Base-by-base conservation (phyloP, 1,140 invertebrate species). In the Pachypsylla venusta region DNA sequence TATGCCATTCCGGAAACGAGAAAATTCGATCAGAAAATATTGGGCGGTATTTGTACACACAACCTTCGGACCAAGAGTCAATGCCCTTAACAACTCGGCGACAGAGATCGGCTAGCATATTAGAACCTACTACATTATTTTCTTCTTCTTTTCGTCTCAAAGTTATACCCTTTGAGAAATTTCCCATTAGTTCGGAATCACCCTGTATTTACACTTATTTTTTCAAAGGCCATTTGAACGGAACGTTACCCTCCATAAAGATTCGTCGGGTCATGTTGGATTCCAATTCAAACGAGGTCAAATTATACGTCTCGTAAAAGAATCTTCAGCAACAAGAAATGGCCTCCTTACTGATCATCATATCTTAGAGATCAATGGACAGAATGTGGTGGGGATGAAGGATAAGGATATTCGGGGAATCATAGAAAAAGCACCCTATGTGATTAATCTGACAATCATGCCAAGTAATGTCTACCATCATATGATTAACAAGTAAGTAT, bases 311-410 rank as follows among this genome's bases (percentile, higher is more conserved):
- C 72, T 96, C 24, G 85, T 94, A 0, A 91, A 93, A 70, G 89
- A 95, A 69, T 93, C 89, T 1, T 93, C 89, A 4, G 91, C 93
- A 53, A 88, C 90, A n/a, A 76, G 89, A 56, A 96, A 96, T 74
- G 93, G 91, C 10, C 71, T 96, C 1, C 73, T 95, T 16, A 94
- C 84, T 48, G 87, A 93, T 59, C 92, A 95, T 72, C 82, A 93
- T 66, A 70, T 96, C 57, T 74, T 95, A 30, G 92, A 96, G 78
- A 76, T 67, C 19, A 64, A 61, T 54, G 79, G 81, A 2, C 82
- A 93, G 73, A 94, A 94, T 76, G 88, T 94, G 22, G 82, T 95
- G 58, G 91, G 90, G 2, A 67, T 95, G 65, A 93, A 92, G 73
- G 91, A 94, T 70, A 91, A 91, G 69, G 82, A 90, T 60, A 81